Evolutionary conservation across 2,113 vertebrate species (phyloP).

Genomic region (Microcebus griseorufus): DNA sequence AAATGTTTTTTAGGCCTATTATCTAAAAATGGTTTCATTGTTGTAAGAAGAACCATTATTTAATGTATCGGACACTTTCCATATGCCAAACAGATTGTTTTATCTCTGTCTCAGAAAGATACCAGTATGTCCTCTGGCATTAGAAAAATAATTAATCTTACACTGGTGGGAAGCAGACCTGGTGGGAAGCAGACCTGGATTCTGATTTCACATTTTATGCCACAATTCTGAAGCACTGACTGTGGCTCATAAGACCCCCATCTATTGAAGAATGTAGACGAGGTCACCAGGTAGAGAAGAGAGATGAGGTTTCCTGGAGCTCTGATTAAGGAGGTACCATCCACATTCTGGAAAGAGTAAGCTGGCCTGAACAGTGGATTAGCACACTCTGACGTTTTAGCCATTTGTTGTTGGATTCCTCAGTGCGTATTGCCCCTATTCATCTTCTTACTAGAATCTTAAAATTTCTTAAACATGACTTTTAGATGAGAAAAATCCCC

Average conservation of each 20-base stretch:
- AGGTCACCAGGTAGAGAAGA: not conserved
- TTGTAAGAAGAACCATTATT: not conserved
- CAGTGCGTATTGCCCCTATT: not conserved
- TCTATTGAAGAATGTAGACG: not conserved
- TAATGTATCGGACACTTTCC: not conserved
- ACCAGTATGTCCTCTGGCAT: not conserved
- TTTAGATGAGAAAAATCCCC: not conserved
- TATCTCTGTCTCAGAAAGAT: not conserved
- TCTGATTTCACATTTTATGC: not conserved
- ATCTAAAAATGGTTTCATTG: not conserved
- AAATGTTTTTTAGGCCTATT: not conserved
- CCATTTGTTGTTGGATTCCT: not conserved
- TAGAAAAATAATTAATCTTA: not conserved
- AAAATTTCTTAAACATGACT: not conserved
- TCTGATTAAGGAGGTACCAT: not conserved
- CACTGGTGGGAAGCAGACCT: not conserved
- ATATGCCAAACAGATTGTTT: not conserved
- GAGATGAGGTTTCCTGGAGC: not conserved
- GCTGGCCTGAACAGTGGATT: not conserved
- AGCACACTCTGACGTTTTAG: not conserved
- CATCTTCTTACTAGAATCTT: not conserved
- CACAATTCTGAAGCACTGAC: not conserved
- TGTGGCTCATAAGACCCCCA: not conserved
- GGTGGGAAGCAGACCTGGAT: not conserved
- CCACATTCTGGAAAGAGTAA: not conserved